Conservation (phyloP, 2,888 invertebrate species). For the Cynaeus angustus region DNA sequence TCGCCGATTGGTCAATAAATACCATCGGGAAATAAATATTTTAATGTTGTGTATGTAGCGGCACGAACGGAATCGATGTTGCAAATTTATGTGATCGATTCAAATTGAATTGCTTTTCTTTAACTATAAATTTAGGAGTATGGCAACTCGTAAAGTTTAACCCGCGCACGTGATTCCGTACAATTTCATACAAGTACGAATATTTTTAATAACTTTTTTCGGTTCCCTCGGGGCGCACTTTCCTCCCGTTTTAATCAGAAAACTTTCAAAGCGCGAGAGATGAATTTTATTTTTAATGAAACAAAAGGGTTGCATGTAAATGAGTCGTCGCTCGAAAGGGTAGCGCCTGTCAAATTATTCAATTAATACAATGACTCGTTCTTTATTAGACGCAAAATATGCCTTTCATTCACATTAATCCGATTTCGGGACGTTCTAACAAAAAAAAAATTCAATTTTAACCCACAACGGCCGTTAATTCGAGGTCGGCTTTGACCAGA, state of each 20-base stretch:
- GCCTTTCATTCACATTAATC: too few relatives aligned
- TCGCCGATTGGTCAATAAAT: slow-evolving; percentile 6
- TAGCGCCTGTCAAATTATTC: slow-evolving; percentile 18
- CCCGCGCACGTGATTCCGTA: slow-evolving; percentile 27
- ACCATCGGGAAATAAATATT: slow-evolving; percentile 15
- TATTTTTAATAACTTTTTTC: slow-evolving; percentile 1
- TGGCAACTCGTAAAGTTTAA: slow-evolving; percentile 41
- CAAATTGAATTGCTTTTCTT: slow-evolving; percentile 45
- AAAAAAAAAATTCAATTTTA: too few relatives aligned
- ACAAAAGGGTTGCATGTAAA: slow-evolving; percentile 25
- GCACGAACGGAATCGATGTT: slow-evolving; percentile 9
- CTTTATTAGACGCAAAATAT: slow-evolving; percentile 1
- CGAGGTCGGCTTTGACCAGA: slow-evolving; percentile 38
- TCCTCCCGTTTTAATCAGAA: slow-evolving; percentile 14
- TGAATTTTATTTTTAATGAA: slow-evolving; percentile 26
- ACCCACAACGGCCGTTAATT: slow-evolving; percentile 23
- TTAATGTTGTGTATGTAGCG: slow-evolving; percentile 16
- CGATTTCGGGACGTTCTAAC: too few relatives aligned
- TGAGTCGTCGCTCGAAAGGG: background rate
- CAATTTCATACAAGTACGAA: slow-evolving; percentile 4
- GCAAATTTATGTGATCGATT: slow-evolving; percentile 45
- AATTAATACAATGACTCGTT: slow-evolving; percentile 14
- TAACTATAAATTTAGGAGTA: slow-evolving; percentile 43
- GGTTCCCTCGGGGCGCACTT: background rate
- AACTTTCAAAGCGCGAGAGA: slow-evolving; percentile 16